These are phyloP conservation scores for Cladopsammia gracilis DNA, from an alignment of 64 coral and sea anemone genomes.

Conservation along the genomic window DNA sequence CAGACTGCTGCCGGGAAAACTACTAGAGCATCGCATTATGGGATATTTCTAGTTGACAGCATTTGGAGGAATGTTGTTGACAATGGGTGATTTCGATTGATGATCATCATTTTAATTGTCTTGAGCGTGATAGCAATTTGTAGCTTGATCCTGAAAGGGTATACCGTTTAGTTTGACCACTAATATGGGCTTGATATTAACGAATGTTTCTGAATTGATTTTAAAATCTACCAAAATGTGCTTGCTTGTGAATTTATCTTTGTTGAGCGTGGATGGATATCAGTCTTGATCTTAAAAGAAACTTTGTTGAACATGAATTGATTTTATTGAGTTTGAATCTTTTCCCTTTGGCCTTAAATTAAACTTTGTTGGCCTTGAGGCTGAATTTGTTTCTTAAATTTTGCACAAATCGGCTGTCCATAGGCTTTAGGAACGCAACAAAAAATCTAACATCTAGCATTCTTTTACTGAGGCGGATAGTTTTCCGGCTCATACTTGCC, in stretches of 20 bases:
- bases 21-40: background rate
- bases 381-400: too few relatives aligned
- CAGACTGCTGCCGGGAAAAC: background rate
- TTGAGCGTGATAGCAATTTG: background rate
- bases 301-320: background rate
- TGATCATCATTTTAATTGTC: too few relatives aligned
- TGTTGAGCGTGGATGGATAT: background rate
- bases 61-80: background rate
- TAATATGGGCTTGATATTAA: background rate
- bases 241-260: background rate
- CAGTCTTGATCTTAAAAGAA: background rate
- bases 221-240: background rate
- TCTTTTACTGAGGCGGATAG: too few relatives aligned
- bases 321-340: background rate
- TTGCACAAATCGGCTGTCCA: too few relatives aligned
- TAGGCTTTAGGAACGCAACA: too few relatives aligned
- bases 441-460: too few relatives aligned
- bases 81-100: background rate
- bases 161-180: background rate
- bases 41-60: background rate
- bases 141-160: background rate
- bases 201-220: too few relatives aligned
- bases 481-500: too few relatives aligned
- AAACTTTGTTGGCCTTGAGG: too few relatives aligned
- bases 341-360: background rate